A percentile compares a stretch with the other conserved stretches of the same genome.
These are phyloP conservation scores for Gambusia yucatana DNA, from an alignment of 2,797 vertebrate species.

Conservation along the genomic window DNA sequence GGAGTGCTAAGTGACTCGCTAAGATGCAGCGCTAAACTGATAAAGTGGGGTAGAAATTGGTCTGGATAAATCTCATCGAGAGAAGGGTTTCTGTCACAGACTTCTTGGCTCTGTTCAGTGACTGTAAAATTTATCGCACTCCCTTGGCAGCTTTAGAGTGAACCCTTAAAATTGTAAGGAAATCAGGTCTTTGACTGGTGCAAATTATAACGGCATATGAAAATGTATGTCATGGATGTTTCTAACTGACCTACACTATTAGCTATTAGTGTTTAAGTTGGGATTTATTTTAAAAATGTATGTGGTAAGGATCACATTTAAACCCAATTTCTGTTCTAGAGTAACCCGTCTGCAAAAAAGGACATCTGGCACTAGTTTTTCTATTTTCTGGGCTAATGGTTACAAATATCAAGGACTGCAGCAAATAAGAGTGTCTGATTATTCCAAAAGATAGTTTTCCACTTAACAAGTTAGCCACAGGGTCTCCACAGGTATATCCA, in stretches of 20 bases:
- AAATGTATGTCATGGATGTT: slow-evolving; percentile 19
- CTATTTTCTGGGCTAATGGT: slow-evolving; percentile 63
- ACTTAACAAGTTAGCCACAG: slow-evolving; percentile 50
- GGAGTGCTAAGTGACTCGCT: slow-evolving; percentile 66
- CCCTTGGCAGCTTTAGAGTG: slow-evolving; percentile 33
- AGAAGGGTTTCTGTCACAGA: slow-evolving; percentile 57
- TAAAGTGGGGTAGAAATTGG: slow-evolving; percentile 63
- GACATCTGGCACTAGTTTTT: slow-evolving; percentile 35
- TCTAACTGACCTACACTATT: neutral
- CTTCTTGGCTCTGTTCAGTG: slow-evolving; percentile 55
- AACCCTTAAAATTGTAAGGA: slow-evolving; percentile 40
- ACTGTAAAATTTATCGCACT: slow-evolving; percentile 59
- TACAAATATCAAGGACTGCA: slow-evolving; percentile 58
- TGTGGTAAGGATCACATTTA: neutral
- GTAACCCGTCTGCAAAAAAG: slow-evolving; percentile 25
- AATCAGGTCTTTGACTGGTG: slow-evolving; percentile 18
- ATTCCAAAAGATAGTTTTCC: slow-evolving; percentile 52
- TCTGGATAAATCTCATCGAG: slow-evolving; percentile 46
- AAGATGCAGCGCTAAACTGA: slow-evolving; percentile 66
- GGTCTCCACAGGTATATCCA: slow-evolving; percentile 14
- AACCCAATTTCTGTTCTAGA: slow-evolving; percentile 22
- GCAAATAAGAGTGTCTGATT: slow-evolving; percentile 54
- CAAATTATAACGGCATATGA: slow-evolving; percentile 21
- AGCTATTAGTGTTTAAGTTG: neutral
- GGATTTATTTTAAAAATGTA: slow-evolving; percentile 23